Evolutionary conservation across 2,113 vertebrate species (phyloP).

Genomic region (Merops nubicus): DNA sequence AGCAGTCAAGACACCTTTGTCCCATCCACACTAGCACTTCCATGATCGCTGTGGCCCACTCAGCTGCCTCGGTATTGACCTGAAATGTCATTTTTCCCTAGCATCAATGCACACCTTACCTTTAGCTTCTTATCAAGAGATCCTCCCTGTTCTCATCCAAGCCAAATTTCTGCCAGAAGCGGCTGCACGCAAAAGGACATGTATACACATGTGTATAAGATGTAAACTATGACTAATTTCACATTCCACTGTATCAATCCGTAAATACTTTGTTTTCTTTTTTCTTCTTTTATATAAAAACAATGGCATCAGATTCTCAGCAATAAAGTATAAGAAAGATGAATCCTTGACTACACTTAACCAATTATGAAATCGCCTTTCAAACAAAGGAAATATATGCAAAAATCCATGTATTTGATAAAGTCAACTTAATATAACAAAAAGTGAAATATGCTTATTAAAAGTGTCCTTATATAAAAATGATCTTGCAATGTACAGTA

Average conservation of each 20-base stretch:
- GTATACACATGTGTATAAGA: constrained; percentile 68
- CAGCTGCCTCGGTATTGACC: not conserved
- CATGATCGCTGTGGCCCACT: not conserved
- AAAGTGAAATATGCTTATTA: constrained; percentile 87
- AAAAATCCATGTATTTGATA: constrained; percentile 82
- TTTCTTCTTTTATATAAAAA: constrained; percentile 69
- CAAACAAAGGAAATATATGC: constrained; percentile 82
- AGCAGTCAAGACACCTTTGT: not conserved
- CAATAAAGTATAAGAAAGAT: constrained; percentile 80
- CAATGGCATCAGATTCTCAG: constrained; percentile 76
- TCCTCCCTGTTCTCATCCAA: constrained; percentile 32
- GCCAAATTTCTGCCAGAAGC: constrained; percentile 49
- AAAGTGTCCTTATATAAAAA: constrained; percentile 88
- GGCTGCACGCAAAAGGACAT: constrained; percentile 69
- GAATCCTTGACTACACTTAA: constrained; percentile 75
- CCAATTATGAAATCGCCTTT: constrained; percentile 79
- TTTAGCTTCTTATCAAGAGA: constrained; percentile 45
- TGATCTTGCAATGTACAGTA: constrained; percentile 85
- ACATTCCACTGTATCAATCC: constrained; percentile 77
- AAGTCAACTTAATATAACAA: constrained; percentile 85
- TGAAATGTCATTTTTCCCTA: not conserved
- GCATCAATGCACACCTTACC: constrained; percentile 6
- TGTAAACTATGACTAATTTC: constrained; percentile 79
- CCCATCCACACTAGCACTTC: not conserved
- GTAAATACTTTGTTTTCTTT: constrained; percentile 69